Evolutionary conservation across 2,888 invertebrate species (phyloP), one percentile per base, ranked within the genome.

Genomic region (Cheilosia urbana): DNA sequence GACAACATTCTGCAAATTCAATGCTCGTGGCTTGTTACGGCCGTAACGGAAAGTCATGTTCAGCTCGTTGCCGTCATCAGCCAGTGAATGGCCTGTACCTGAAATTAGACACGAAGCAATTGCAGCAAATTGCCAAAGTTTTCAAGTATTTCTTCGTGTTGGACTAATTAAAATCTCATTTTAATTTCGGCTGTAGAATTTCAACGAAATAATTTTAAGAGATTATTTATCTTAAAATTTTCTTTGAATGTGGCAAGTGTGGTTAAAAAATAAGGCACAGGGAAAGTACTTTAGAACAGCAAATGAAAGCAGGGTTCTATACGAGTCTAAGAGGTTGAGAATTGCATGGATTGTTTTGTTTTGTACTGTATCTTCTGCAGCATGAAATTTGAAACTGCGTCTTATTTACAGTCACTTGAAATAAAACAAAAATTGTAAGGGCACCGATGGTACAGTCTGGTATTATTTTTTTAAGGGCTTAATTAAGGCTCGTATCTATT

Each of bases 101-200:
- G 71, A 69, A 53, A 66, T 66, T 30, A 17, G 17, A 15, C 42
- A 63, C 53, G 68, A 63, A 66, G n/a, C 77, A 72, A 82, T 71
- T 82, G 82, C 71, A 82, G 30, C 15, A 77, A 82, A 82, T 82
- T 77, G 47, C 53, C 15, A 66, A 82, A 82, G 82, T 82, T 82
- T 81, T 71, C 58, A 11, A 40, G 49, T 51, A 15, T 24, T 24
- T 7, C 11, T 24, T 9, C 11, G 24, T 17, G 63, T 57, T 58
- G 63, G 76, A 81, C 77, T 82, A 77, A 82, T 82, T 82, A 82
- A 82, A 82, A 77, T 82, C 82, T 55, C 71, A 72, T 77, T 82
- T 82, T 66, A 58, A 40, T 65, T 66, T 77, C 40, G 47, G 53
- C 71, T 66, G 47, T 45, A n/a, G 51, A 58, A 71, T 45, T 66